Base-by-base conservation (phyloP, 2,797 vertebrate genomes). In the Echeneis naucrates region DNA sequence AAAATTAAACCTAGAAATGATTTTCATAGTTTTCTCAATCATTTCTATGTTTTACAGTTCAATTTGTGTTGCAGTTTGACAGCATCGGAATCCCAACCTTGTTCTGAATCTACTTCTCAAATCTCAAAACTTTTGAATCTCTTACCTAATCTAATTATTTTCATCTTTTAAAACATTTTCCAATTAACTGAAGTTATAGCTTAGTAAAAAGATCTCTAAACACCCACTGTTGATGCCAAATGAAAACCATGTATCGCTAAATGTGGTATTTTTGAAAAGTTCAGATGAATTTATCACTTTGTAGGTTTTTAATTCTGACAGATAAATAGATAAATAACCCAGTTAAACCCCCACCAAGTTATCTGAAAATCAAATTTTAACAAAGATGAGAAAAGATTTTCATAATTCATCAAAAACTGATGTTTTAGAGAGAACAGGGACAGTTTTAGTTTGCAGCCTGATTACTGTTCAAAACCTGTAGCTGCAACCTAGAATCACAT, bases 381-480 rank as follows among this genome's bases (percentile, higher is more conserved):
- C 9, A 27, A 44, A 19, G 26, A 10, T 59, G 14, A 44, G 7
- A 14, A 26, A 9, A 10, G 3, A 57, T 38, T 40, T 57, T 17
- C 37, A 17, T 6, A 40, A 57, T 14, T 40, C 16, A 13, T 32
- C 11, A 45, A 21, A 21, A 30, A 12, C 21, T 5, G 2, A 19
- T 58, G 40, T 32, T 44, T 26, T 57, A 14, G 10, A 24, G 21
- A 26, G 16, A 45, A 60, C 21, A 50, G 26, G n/a, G 27, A 64
- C 10, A 16, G 2, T n/a, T 51, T 21, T n/a, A 5, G 38, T 19
- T 21, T 21, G 33, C 5, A 30, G 21, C 19, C 26, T 56, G 23
- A 56, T 38, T 53, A 44, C 11, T 23, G 50, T 53, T 65, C 9
- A 21, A 26, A 65, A 21, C 37, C 38, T 42, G 35, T 64, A 17